phyloP scores from a whole-genome alignment of 2,888 invertebrate species.

The Sphaeridia pumilis region DNA sequence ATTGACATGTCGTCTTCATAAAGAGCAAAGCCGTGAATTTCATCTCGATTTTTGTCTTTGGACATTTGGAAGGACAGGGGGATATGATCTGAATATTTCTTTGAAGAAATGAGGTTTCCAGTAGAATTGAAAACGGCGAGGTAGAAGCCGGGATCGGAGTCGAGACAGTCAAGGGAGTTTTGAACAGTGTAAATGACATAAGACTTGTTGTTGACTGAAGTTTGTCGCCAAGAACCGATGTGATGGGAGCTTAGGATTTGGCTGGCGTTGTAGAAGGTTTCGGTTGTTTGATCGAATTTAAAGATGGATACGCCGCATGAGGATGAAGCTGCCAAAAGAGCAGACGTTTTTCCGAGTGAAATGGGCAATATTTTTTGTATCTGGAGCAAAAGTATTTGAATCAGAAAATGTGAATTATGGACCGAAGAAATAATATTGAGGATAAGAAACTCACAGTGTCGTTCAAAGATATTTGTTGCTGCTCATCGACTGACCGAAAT shows the following conservation, averaged over 20 bases:
- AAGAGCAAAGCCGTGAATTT: background rate
- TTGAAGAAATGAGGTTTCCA: background rate
- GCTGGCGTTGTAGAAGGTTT: slow-evolving; percentile 4
- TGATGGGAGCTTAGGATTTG: background rate
- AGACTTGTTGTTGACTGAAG: background rate
- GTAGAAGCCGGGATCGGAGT: background rate
- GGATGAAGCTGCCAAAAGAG: slow-evolving; percentile 12
- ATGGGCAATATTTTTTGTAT: slow-evolving; percentile 16
- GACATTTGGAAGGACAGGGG: background rate
- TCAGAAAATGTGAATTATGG: background rate
- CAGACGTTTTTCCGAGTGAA: background rate
- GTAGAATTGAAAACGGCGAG: background rate
- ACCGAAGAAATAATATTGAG: background rate
- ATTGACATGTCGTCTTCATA: background rate
- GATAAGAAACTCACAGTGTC: slow-evolving; percentile 13
- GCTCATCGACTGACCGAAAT: slow-evolving; percentile 28
- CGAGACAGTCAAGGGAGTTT: background rate
- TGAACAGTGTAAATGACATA: slow-evolving; percentile 1
- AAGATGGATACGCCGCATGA: slow-evolving; percentile 5
- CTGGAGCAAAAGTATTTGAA: slow-evolving; percentile 4
- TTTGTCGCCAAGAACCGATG: slow-evolving; percentile 3
- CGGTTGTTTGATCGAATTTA: slow-evolving; percentile 1
- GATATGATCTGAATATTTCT: background rate
- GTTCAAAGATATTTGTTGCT: slow-evolving; percentile 20
- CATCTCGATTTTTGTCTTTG: background rate